Evolutionary conservation across 2,113 vertebrate species (phyloP).

Genomic region (Antechinus flavipes): DNA sequence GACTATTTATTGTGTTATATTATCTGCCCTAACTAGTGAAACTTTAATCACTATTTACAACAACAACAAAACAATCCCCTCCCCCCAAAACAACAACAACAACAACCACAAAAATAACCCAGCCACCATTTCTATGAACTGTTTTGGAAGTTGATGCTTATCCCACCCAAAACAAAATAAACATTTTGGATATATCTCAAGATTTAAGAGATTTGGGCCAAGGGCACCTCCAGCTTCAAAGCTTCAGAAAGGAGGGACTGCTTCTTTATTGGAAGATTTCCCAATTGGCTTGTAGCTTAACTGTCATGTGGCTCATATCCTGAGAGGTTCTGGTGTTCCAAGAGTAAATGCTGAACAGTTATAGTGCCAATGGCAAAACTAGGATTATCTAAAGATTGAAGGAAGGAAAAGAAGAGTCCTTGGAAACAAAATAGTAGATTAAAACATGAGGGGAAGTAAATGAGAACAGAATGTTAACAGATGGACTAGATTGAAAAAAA

Average conservation of each 20-base stretch:
- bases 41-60: neutral
- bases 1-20: neutral
- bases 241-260: neutral
- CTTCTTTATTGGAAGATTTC: neutral
- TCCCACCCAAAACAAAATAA: neutral
- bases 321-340: neutral
- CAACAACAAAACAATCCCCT: no score
- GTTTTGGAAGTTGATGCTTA: neutral
- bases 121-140: neutral
- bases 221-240: neutral
- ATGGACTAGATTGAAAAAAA: slow-evolving; percentile 5
- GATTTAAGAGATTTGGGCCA: neutral
- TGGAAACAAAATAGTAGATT: slow-evolving; percentile 40
- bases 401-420: slow-evolving; percentile 21
- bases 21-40: neutral
- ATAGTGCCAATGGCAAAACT: slow-evolving; percentile 11
- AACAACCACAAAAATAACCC: neutral
- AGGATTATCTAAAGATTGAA: neutral
- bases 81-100: no score
- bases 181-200: neutral
- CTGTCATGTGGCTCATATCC: neutral
- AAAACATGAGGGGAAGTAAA: slow-evolving; percentile 24
- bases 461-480: slow-evolving; percentile 33
- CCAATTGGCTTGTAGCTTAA: neutral
- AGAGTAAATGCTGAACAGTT: neutral